Evolutionary conservation across 2,113 vertebrate genomes (phyloP), one percentile per base, ranked within the genome.

Genomic region (Crypturellus undulatus): DNA sequence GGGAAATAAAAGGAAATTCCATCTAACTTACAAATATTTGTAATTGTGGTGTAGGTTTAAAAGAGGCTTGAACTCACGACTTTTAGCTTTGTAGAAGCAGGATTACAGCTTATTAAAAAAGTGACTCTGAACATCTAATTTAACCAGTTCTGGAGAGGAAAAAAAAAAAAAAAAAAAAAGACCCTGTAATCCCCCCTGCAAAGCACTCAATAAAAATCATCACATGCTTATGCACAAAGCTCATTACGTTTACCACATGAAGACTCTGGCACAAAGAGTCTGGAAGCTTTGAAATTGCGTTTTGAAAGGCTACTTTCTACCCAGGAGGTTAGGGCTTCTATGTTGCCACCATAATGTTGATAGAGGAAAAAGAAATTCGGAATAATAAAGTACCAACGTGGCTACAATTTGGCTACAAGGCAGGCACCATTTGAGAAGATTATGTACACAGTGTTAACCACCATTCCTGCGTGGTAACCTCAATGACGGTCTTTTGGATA

Each of bases 261-360:
- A 68, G 36, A 16, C 10, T 36, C 76, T 54, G 34, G 21, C n/a
- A 79, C 7, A 62, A 17, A 52, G 71, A 65, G 42, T 17, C 16
- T 76, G 13, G 40, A n/a, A 91, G 49, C 34, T 69, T 17, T 40
- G 22, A 64, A 92, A 92, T 38, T 0, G 38, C 43, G 10, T 84
- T 83, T 65, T 28, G 69, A 86, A 81, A 89, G 43, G 26, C 22
- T 28, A 34, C 7, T 72, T 59, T 79, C 77, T 62, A 76, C 8
- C 30, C 67, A 64, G 24, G 45, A 64, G 40, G 22, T 51, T 51
- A 63, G 54, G 40, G 71, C 24, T 71, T 25, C 75, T 38, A 5
- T 3, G 25, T 19, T 0, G 0, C 5, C 45, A 38, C 30, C 38
- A 7, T 64, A 49, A 78, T 12, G 58, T 1, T 21, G 15, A 25